A percentile compares a stretch with the other conserved stretches of the same genome.
Conservation (phyloP, 2,797 vertebrate genomes). For the Sebastes reedi region DNA sequence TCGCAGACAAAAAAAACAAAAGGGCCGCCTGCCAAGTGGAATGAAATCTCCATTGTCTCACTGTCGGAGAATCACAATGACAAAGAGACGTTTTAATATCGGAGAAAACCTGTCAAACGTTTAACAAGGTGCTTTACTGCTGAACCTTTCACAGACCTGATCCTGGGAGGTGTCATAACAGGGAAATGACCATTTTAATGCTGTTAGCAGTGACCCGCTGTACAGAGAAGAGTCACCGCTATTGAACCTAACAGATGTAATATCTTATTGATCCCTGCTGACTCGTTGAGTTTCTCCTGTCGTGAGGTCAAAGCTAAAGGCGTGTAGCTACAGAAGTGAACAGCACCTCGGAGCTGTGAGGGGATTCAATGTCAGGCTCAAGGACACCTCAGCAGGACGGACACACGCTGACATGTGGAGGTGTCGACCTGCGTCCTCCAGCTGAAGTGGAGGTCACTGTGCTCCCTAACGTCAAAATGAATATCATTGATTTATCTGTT, state of each 20-base stretch:
- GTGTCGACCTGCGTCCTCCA: slow-evolving; percentile 27
- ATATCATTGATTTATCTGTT: slow-evolving; percentile 28
- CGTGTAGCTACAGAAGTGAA: slow-evolving; percentile 6
- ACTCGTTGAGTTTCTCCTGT: slow-evolving; percentile 33
- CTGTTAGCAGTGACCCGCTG: background rate
- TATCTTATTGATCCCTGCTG: slow-evolving; percentile 66
- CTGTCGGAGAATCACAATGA: background rate
- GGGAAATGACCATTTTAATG: background rate
- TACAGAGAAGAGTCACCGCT: slow-evolving; percentile 35
- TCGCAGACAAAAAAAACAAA: background rate
- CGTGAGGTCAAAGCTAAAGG: slow-evolving; percentile 39
- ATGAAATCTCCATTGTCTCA: background rate
- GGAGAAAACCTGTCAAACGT: background rate
- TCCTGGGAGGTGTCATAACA: background rate
- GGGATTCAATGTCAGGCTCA: slow-evolving; percentile 48
- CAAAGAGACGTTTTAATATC: background rate
- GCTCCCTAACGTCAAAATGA: slow-evolving; percentile 16
- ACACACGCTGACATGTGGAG: slow-evolving; percentile 44
- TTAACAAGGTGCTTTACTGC: background rate
- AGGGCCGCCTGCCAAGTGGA: background rate
- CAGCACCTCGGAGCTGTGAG: slow-evolving; percentile 14
- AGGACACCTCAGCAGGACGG: slow-evolving; percentile 45
- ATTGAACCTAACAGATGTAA: slow-evolving; percentile 46
- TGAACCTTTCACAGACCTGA: background rate
- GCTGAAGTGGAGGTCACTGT: background rate